A percentile compares a stretch with the other conserved stretches of the same genome.
phyloP scores from a whole-genome alignment of 2,797 vertebrate species.

The Podarcis siculus region DNA sequence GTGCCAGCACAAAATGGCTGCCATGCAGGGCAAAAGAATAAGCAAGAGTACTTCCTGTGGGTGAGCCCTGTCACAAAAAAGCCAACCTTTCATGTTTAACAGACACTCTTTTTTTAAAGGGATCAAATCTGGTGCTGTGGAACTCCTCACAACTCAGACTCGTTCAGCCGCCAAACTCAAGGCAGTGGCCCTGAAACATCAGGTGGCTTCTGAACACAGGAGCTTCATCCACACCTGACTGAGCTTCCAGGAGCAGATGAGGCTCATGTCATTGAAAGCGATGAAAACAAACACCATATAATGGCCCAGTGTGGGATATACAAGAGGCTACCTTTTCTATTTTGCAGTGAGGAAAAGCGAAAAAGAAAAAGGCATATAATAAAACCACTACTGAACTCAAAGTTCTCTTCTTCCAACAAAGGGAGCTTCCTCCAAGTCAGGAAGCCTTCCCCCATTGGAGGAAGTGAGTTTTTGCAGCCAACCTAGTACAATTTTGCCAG shows the following conservation, averaged over 20 bases:
- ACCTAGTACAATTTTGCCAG: neutral
- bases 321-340: neutral
- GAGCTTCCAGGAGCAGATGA: neutral
- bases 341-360: neutral
- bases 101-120: neutral
- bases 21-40: too few relatives aligned
- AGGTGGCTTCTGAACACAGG: neutral
- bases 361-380: neutral
- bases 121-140: neutral
- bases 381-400: neutral
- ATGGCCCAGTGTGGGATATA: neutral
- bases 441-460: neutral
- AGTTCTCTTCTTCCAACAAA: neutral
- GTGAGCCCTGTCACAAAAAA: too few relatives aligned
- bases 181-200: neutral
- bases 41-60: too few relatives aligned
- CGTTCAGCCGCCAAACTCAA: neutral
- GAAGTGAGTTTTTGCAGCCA: too few relatives aligned
- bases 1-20: too few relatives aligned
- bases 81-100: too few relatives aligned
- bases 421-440: neutral
- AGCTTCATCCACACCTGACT: too few relatives aligned
- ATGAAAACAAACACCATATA: neutral
- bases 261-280: neutral
- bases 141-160: neutral